A percentile compares a stretch with the other conserved stretches of the same genome.
phyloP scores from a whole-genome alignment of 2,113 vertebrate genomes.

The Puffinus mauretanicus region DNA sequence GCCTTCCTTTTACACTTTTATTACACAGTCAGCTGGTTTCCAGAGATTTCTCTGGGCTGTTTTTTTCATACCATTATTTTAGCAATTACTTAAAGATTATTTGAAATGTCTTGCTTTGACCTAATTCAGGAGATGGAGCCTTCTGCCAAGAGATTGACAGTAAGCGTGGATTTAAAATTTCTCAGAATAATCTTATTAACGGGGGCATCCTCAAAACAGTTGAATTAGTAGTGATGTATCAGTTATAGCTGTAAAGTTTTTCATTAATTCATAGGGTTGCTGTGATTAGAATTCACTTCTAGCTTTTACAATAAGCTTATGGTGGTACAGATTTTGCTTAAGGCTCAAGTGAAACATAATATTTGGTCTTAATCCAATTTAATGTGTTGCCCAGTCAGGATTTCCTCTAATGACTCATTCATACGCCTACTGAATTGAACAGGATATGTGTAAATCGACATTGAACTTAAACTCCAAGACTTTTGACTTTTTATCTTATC shows the following conservation, averaged over 20 bases:
- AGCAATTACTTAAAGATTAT: neutral
- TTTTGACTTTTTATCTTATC: neutral
- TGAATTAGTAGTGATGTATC: neutral
- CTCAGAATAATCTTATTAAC: neutral
- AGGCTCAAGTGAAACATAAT: slow-evolving; percentile 4
- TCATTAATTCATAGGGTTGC: neutral
- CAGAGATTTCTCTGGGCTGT: neutral
- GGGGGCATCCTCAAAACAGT: neutral
- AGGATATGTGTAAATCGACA: neutral
- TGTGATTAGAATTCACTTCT: neutral
- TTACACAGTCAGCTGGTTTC: neutral
- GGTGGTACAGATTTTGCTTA: neutral
- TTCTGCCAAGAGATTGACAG: neutral
- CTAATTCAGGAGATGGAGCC: neutral
- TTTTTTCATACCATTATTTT: neutral
- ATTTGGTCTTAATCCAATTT: slow-evolving; percentile 43
- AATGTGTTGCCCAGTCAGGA: slow-evolving; percentile 37
- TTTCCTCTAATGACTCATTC: slow-evolving; percentile 53
- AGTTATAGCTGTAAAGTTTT: neutral
- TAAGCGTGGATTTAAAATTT: neutral
- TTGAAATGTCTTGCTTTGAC: neutral
- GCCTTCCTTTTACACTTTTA: neutral
- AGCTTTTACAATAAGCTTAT: neutral
- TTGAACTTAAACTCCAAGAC: neutral
- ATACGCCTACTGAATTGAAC: slow-evolving; percentile 35